These are phyloP conservation scores for Acleris literana DNA, from an alignment of 2,888 invertebrate genomes.

Conservation along the genomic window DNA sequence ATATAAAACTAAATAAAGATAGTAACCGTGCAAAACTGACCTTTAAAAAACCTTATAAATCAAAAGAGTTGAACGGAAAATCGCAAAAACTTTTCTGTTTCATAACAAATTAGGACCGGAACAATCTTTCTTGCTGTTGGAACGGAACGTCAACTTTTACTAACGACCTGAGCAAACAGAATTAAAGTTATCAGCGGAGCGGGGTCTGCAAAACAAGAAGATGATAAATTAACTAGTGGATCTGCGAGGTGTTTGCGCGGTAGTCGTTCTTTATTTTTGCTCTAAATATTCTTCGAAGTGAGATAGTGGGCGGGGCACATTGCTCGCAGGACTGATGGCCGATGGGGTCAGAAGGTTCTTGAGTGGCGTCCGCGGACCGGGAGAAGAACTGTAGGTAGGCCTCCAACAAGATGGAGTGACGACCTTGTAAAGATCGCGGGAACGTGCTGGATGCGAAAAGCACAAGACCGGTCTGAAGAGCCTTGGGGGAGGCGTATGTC, in stretches of 20 bases:
- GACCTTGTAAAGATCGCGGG: too few relatives aligned
- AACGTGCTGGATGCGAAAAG: too few relatives aligned
- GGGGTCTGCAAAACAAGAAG: slow-evolving; percentile 33
- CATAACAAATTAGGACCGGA: slow-evolving; percentile 57
- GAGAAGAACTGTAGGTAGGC: too few relatives aligned
- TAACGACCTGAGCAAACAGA: slow-evolving; percentile 58
- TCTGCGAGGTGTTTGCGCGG: neutral
- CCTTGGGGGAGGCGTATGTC: too few relatives aligned
- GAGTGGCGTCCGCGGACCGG: too few relatives aligned
- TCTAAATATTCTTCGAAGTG: neutral
- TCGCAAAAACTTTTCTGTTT: slow-evolving; percentile 9
- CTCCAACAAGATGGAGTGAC: too few relatives aligned
- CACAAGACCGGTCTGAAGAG: too few relatives aligned
- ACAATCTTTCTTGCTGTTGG: slow-evolving; percentile 63
- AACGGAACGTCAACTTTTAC: slow-evolving; percentile 68
- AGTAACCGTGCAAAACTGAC: neutral
- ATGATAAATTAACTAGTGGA: slow-evolving; percentile 32
- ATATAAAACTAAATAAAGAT: too few relatives aligned
- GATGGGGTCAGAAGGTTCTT: too few relatives aligned
- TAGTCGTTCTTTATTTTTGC: neutral
- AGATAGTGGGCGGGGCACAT: too few relatives aligned
- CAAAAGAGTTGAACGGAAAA: neutral
- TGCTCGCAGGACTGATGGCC: too few relatives aligned
- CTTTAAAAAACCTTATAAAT: neutral
- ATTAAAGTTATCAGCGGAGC: slow-evolving; percentile 36